A percentile compares a stretch with the other conserved stretches of the same genome.
phyloP scores from a whole-genome alignment of 2,888 invertebrate species.

The Chymomyza fuscimana region DNA sequence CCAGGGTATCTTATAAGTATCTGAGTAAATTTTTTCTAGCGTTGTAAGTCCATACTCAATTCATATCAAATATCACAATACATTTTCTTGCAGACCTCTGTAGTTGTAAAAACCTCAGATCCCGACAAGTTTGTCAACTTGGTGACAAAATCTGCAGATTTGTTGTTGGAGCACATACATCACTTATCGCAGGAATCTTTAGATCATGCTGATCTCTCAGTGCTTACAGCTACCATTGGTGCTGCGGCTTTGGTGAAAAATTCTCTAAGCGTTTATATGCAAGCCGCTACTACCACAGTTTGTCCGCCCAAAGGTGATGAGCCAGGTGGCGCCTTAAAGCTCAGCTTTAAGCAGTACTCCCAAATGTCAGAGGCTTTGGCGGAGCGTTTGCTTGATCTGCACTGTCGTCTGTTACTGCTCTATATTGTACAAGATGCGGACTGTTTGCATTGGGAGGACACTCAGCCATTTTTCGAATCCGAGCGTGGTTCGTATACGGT shows the following conservation, averaged over 20 bases:
- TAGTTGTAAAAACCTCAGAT: slow-evolving; percentile 87
- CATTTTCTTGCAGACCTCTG: slow-evolving; percentile 76
- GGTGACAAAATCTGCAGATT: slow-evolving; percentile 86
- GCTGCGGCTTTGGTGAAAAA: slow-evolving; percentile 90
- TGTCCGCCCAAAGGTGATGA: slow-evolving; percentile 79
- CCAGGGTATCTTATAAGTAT: no score
- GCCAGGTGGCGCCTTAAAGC: slow-evolving; percentile 78
- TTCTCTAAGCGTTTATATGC: slow-evolving; percentile 88
- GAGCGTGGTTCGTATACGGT: slow-evolving; percentile 90
- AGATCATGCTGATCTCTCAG: slow-evolving; percentile 91
- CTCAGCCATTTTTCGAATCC: slow-evolving; percentile 84
- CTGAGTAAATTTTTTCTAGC: no score
- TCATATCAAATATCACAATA: slow-evolving; percentile 31
- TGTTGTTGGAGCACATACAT: slow-evolving; percentile 88
- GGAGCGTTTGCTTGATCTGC: slow-evolving; percentile 89
- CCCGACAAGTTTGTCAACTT: slow-evolving; percentile 88
- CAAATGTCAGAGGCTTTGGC: slow-evolving; percentile 92
- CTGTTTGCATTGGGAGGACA: slow-evolving; percentile 87
- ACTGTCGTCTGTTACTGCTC: slow-evolving; percentile 87
- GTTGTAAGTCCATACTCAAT: no score
- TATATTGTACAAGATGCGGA: slow-evolving; percentile 92
- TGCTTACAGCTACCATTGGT: slow-evolving; percentile 89
- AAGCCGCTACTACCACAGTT: slow-evolving; percentile 79
- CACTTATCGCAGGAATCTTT: slow-evolving; percentile 89
- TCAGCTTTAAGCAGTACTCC: slow-evolving; percentile 85